These are phyloP conservation scores for Bembecia ichneumoniformis DNA, from an alignment of 2,888 invertebrate genomes.

Conservation along the genomic window DNA sequence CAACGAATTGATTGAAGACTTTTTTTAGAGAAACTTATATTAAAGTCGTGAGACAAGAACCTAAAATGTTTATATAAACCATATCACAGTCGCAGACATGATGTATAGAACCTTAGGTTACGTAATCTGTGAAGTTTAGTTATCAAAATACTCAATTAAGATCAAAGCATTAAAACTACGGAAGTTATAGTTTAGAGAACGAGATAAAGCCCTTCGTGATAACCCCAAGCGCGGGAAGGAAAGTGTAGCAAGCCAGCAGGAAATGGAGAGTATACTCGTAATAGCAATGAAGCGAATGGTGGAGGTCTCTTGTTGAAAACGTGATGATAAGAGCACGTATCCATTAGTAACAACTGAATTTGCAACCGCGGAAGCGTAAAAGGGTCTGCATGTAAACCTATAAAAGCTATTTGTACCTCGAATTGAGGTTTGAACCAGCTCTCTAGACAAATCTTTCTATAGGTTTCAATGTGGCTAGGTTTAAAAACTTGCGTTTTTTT, in stretches of 20 bases:
- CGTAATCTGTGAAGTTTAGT: background rate
- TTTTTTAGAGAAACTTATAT: no score
- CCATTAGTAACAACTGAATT: background rate
- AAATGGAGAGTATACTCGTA: conserved; percentile 16
- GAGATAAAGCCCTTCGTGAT: conserved; percentile 14
- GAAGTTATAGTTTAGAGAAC: conserved; percentile 1
- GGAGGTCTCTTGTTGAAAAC: background rate
- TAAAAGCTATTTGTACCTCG: no score
- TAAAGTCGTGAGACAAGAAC: no score
- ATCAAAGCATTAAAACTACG: background rate
- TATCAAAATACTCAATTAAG: background rate
- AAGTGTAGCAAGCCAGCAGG: conserved; percentile 19
- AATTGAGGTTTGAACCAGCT: no score
- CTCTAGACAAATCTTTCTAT: no score
- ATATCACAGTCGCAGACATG: no score
- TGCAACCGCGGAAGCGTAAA: no score
- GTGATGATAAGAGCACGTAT: conserved; percentile 3
- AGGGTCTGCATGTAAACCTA: no score
- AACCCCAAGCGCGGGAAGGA: conserved; percentile 12
- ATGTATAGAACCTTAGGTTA: background rate
- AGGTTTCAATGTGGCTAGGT: no score
- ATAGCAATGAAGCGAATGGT: background rate
- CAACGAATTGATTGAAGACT: no score
- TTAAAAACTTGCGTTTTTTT: no score
- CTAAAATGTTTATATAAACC: no score